phyloP scores from a whole-genome alignment of 2,888 invertebrate genomes.

The Zygaena filipendulae region DNA sequence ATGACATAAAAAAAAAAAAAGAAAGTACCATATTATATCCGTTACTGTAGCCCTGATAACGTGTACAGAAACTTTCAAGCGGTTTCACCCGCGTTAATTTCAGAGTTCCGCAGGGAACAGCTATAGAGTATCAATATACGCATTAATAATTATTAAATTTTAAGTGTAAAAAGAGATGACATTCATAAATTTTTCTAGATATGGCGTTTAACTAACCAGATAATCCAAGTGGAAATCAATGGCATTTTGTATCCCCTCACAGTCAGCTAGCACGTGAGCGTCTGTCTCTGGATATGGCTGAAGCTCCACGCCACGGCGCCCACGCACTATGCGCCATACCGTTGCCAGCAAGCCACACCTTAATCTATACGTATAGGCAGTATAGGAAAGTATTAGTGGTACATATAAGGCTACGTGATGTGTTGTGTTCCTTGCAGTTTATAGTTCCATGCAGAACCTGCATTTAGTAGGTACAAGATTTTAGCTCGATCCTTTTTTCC shows the following conservation, averaged over 20 bases:
- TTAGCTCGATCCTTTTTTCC: too few relatives aligned
- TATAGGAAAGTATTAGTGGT: slow-evolving; percentile 4
- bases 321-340: slow-evolving; percentile 52
- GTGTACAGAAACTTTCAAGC: too few relatives aligned
- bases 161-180: too few relatives aligned
- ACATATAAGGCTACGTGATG: background rate
- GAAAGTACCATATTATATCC: too few relatives aligned
- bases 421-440: background rate
- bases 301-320: slow-evolving; percentile 27
- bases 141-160: too few relatives aligned
- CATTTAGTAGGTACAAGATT: too few relatives aligned
- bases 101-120: too few relatives aligned
- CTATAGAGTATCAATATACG: too few relatives aligned
- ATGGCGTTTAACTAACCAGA: slow-evolving; percentile 27
- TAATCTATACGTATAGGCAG: slow-evolving; percentile 30
- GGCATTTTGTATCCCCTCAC: slow-evolving; percentile 73
- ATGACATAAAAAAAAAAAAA: too few relatives aligned
- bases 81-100: too few relatives aligned
- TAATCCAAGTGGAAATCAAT: slow-evolving; percentile 71
- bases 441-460: background rate
- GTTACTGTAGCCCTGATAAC: too few relatives aligned
- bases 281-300: slow-evolving; percentile 73
- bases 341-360: slow-evolving; percentile 75
- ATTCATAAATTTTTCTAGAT: too few relatives aligned
- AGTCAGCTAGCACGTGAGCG: slow-evolving; percentile 73